phyloP scores from a whole-genome alignment of 35 echinoderm and acorn worm genomes.

The Apostichopus parvimensis region DNA sequence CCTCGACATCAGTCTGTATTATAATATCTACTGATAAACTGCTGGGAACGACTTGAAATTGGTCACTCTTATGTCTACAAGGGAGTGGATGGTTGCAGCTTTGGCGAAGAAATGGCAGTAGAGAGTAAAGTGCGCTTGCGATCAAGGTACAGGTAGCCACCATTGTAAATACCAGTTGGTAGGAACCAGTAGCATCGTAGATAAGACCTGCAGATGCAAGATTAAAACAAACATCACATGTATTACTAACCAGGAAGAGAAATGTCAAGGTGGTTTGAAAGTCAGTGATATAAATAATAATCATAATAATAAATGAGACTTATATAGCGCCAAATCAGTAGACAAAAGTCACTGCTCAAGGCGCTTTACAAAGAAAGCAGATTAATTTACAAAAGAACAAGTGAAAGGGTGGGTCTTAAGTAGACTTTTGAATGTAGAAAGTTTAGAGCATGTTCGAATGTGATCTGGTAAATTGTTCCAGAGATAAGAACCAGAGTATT shows the following conservation, averaged over 20 bases:
- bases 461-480: too few relatives aligned
- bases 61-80: background rate
- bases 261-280: too few relatives aligned
- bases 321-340: too few relatives aligned
- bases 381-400: too few relatives aligned
- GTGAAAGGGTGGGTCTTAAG: too few relatives aligned
- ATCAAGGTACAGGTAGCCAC: background rate
- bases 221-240: background rate
- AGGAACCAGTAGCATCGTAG: slow-evolving; percentile 15
- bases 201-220: background rate
- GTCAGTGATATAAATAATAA: too few relatives aligned
- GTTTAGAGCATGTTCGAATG: too few relatives aligned
- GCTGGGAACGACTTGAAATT: slow-evolving; percentile 20
- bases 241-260: background rate
- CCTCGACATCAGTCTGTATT: background rate
- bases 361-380: too few relatives aligned
- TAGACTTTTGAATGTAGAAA: too few relatives aligned
- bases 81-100: slow-evolving; percentile 20
- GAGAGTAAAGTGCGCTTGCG: slow-evolving; percentile 12
- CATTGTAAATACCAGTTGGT: background rate
- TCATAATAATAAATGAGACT: too few relatives aligned
- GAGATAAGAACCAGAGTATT: too few relatives aligned
- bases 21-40: background rate
- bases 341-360: too few relatives aligned
- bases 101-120: slow-evolving; percentile 30